A percentile compares a stretch with the other conserved stretches of the same genome.
Conservation (phyloP, 2,888 invertebrate genomes). For the Catocala fraxini region DNA sequence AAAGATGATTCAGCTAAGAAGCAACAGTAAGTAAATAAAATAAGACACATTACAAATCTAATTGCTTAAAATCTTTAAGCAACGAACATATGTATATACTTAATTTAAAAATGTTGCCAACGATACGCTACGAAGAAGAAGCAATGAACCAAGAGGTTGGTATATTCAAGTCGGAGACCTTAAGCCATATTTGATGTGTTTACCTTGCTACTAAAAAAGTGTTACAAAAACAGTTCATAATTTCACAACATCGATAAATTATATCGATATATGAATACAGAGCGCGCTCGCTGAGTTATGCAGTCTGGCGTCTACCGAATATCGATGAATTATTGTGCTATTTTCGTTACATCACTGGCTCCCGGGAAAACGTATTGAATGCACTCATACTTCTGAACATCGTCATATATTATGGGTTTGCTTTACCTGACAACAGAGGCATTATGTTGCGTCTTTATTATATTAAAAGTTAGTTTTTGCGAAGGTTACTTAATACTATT, state of each 20-base stretch:
- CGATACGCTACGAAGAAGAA: too few species aligned
- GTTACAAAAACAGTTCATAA: neutral
- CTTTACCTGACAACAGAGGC: constrained; percentile 33
- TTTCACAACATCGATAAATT: constrained; percentile 37
- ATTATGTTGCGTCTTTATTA: neutral
- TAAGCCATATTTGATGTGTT: neutral
- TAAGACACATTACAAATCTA: too few species aligned
- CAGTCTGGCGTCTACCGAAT: constrained; percentile 75
- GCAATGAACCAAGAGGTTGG: too few species aligned
- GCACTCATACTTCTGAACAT: constrained; percentile 47
- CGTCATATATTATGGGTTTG: constrained; percentile 28
- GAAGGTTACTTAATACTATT: too few species aligned
- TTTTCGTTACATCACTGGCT: constrained; percentile 79
- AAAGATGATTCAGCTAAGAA: too few species aligned
- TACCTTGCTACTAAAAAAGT: neutral
- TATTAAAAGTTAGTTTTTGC: neutral
- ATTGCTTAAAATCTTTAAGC: too few species aligned
- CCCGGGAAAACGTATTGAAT: constrained; percentile 44
- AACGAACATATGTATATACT: too few species aligned
- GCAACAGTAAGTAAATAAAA: too few species aligned
- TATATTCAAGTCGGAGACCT: too few species aligned
- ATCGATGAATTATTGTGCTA: constrained; percentile 81
- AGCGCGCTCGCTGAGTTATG: constrained; percentile 67
- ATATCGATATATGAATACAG: constrained; percentile 38
- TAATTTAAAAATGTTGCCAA: too few species aligned